A percentile compares a stretch with the other conserved stretches of the same genome.
phyloP scores from a whole-genome alignment of 92 coral and sea anemone species.

The Porites divaricata region DNA sequence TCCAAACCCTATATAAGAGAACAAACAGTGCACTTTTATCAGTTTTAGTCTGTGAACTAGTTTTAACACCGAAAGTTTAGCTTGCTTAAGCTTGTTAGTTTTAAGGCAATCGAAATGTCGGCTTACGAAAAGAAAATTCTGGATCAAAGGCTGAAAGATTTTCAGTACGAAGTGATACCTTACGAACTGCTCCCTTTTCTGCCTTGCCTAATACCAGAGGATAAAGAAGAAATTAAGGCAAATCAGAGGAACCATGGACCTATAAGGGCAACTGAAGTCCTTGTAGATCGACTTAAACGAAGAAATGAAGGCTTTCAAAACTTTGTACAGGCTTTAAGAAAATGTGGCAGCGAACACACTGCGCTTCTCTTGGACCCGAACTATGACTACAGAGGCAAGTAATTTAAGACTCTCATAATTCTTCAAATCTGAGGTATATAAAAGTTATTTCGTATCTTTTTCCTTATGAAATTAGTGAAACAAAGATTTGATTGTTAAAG shows the following conservation, averaged over 20 bases:
- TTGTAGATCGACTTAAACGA: conserved; percentile 75
- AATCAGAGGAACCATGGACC: conserved; percentile 58
- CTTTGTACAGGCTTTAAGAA: conserved; percentile 78
- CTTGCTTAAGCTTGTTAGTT: too few species aligned
- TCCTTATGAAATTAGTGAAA: too few species aligned
- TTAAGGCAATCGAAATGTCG: conserved; percentile 42
- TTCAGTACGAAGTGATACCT: conserved; percentile 70
- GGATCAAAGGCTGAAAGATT: conserved; percentile 58
- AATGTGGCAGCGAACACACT: conserved; percentile 77
- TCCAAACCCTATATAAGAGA: too few species aligned
- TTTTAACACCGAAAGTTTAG: too few species aligned
- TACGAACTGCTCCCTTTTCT: conserved; percentile 60
- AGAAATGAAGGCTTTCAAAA: conserved; percentile 66
- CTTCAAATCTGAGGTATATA: too few species aligned
- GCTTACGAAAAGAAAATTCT: conserved; percentile 55
- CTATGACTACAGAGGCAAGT: conserved; percentile 62
- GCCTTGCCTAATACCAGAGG: conserved; percentile 50
- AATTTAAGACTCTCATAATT: not conserved
- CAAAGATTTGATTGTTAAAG: too few species aligned
- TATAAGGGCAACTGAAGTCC: conserved; percentile 54
- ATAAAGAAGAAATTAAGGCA: conserved; percentile 59
- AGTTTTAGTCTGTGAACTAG: too few species aligned
- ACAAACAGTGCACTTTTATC: too few species aligned
- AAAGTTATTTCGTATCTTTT: too few species aligned
- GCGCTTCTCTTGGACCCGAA: conserved; percentile 91